A percentile compares a stretch with the other conserved stretches of the same genome.
phyloP scores from a whole-genome alignment of 2,888 invertebrate genomes.

The Limulus polyphemus region DNA sequence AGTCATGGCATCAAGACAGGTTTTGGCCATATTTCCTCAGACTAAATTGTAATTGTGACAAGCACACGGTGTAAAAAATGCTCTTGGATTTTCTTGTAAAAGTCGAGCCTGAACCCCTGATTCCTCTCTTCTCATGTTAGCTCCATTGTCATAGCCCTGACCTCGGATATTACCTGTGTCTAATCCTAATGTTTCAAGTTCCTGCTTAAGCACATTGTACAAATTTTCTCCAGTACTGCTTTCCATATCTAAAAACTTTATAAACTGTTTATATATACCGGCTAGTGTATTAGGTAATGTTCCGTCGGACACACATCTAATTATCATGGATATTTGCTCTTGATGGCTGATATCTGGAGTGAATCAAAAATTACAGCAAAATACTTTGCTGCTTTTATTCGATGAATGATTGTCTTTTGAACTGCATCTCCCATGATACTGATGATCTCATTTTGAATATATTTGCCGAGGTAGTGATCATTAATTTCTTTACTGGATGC shows the following conservation, averaged over 20 bases:
- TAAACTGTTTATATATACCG: background rate
- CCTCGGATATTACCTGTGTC: too few relatives aligned
- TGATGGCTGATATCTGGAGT: constrained; percentile 30
- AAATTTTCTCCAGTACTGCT: background rate
- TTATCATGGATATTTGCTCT: constrained; percentile 31
- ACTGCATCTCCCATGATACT: background rate
- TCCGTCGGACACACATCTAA: constrained; percentile 17
- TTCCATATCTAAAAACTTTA: background rate
- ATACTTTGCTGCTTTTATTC: background rate
- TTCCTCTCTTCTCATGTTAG: background rate
- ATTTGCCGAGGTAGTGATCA: constrained; percentile 2
- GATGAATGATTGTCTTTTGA: background rate
- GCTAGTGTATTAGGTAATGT: background rate
- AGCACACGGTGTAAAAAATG: background rate
- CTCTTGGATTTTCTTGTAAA: background rate
- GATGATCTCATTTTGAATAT: constrained; percentile 3
- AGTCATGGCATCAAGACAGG: background rate
- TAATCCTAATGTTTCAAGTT: background rate
- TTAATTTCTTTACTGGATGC: background rate
- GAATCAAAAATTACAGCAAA: constrained; percentile 14
- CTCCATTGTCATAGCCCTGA: background rate
- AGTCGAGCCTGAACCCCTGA: background rate
- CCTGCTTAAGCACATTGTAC: background rate
- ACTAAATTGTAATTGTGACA: background rate
- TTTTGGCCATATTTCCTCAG: background rate